These are phyloP conservation scores for Sphaeramia orbicularis DNA, from an alignment of 2,797 vertebrate genomes.

Conservation along the genomic window DNA sequence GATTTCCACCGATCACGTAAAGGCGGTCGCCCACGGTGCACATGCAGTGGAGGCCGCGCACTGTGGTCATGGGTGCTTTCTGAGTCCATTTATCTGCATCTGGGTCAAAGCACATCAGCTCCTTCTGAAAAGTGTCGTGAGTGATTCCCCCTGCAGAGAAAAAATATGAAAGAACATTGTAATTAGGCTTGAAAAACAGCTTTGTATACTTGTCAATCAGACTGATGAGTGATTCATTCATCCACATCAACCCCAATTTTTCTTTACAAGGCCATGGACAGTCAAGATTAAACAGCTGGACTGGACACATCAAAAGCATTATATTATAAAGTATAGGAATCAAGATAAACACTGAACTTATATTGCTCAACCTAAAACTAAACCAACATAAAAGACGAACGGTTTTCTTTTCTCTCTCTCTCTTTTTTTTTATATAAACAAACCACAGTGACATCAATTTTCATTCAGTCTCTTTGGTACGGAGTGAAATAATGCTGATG, in stretches of 20 bases:
- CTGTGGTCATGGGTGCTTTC: conserved; percentile 97
- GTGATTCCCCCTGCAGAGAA: conserved; percentile 93
- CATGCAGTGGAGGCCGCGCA: conserved; percentile 98
- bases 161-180: neutral
- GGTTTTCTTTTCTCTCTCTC: too few relatives aligned
- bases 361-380: conserved; percentile 3
- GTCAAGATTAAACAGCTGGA: conserved; percentile 8
- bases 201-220: conserved; percentile 38
- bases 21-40: conserved; percentile 97
- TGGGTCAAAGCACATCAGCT: conserved; percentile 99
- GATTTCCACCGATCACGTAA: conserved; percentile 98
- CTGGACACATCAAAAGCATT: neutral
- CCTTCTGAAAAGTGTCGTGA: conserved; percentile 99
- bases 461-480: conserved; percentile 29
- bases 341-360: neutral
- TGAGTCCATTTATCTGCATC: conserved; percentile 98
- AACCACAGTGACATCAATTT: conserved; percentile 26
- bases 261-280: conserved; percentile 24
- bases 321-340: neutral
- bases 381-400: neutral
- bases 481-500: conserved; percentile 30
- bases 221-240: conserved; percentile 34
- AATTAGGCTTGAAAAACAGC: conserved; percentile 42
- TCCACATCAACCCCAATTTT: conserved; percentile 21
- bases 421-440: conserved; percentile 1